These are phyloP conservation scores for Amphiprion percula DNA, from an alignment of 2,113 vertebrate genomes.

Conservation along the genomic window DNA sequence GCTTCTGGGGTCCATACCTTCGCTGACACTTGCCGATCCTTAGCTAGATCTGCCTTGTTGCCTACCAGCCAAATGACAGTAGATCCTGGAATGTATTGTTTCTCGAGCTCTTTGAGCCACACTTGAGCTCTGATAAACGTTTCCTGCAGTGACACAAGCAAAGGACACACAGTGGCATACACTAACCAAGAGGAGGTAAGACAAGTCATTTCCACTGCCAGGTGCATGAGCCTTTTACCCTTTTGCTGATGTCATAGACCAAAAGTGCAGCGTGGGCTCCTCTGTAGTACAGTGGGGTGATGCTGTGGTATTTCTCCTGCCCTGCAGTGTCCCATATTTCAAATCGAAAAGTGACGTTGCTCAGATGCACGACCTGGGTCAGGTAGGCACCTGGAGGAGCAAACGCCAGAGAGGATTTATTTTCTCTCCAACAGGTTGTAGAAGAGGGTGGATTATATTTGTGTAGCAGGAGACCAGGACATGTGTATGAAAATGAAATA, in stretches of 20 bases:
- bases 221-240: constrained; percentile 72
- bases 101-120: constrained; percentile 87
- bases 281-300: constrained; percentile 88
- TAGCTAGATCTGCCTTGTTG: constrained; percentile 85
- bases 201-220: background rate
- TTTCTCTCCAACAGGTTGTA: background rate
- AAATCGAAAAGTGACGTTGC: constrained; percentile 59
- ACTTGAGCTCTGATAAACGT: constrained; percentile 81
- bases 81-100: constrained; percentile 73
- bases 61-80: constrained; percentile 84
- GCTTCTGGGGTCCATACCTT: constrained; percentile 74
- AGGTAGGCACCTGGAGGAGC: constrained; percentile 85
- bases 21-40: constrained; percentile 73
- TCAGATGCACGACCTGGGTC: constrained; percentile 76
- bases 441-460: background rate
- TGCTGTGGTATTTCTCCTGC: constrained; percentile 88
- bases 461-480: background rate
- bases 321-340: constrained; percentile 91
- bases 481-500: background rate
- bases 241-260: constrained; percentile 85
- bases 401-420: background rate
- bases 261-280: constrained; percentile 80
- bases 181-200: background rate
- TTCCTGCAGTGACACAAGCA: constrained; percentile 63
- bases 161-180: background rate